Percentiles rank a stretch among this genome's conserved stretches.
phyloP scores from a whole-genome alignment of 2,113 vertebrate species.

The Chionis minor region DNA sequence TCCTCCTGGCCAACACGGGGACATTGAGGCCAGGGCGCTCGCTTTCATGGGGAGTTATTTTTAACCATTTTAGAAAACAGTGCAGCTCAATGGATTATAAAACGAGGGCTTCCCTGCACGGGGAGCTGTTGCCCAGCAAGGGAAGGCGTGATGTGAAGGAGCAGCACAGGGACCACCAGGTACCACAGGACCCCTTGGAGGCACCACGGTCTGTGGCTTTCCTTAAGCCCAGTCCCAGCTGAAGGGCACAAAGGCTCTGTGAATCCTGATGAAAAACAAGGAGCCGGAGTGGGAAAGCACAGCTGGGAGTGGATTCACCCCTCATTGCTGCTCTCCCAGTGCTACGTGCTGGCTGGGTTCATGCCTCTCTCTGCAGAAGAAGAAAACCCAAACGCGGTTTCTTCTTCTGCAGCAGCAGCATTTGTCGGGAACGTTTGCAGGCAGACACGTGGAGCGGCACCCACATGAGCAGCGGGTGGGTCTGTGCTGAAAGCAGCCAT shows the following conservation, averaged over 20 bases:
- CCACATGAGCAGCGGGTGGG: background rate
- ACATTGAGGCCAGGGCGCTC: background rate
- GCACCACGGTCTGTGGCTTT: background rate
- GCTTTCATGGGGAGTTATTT: background rate
- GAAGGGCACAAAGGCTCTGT: background rate
- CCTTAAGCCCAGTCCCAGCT: accelerated
- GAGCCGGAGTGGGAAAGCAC: accelerated
- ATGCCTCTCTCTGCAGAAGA: background rate
- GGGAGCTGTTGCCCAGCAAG: background rate
- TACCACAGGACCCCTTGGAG: accelerated
- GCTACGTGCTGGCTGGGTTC: background rate
- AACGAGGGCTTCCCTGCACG: background rate
- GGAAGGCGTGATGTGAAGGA: background rate
- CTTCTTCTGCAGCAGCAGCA: background rate
- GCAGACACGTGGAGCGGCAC: background rate
- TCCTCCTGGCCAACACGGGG: accelerated
- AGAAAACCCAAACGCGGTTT: background rate
- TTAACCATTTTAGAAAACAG: background rate
- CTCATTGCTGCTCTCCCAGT: background rate
- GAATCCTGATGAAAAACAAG: background rate
- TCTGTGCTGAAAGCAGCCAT: background rate
- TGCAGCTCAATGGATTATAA: background rate
- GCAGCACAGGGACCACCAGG: background rate
- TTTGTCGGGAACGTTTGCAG: background rate
- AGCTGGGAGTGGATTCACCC: background rate